phyloP scores from a whole-genome alignment of 2,113 vertebrate species.

The Raphicerus campestris region DNA sequence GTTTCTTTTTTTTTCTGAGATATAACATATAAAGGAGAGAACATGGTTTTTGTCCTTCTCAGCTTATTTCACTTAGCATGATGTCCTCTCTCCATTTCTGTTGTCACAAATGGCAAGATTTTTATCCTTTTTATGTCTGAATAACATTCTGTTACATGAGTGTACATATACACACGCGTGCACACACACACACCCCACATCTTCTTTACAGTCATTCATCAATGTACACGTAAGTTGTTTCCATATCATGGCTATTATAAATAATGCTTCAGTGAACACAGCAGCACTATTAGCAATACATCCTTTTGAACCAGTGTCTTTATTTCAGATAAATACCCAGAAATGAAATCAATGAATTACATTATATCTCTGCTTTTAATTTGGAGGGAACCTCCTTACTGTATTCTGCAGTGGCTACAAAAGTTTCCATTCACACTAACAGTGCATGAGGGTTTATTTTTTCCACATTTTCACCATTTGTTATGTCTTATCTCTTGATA shows the following conservation, averaged over 20 bases:
- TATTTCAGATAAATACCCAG: not conserved
- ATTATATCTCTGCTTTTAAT: not conserved
- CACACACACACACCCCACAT: not conserved
- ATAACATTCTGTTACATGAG: not conserved
- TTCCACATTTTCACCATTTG: too few species aligned
- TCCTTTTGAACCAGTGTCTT: not conserved
- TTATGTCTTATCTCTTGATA: not conserved
- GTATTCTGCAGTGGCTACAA: not conserved
- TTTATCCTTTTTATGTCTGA: not conserved
- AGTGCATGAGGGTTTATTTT: not conserved
- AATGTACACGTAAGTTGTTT: not conserved
- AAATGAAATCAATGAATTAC: not conserved
- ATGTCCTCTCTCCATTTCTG: not conserved
- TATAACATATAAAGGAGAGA: not conserved
- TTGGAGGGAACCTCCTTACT: not conserved
- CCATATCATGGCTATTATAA: not conserved
- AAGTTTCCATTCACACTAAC: not conserved
- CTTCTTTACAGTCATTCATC: not conserved
- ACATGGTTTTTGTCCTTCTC: not conserved
- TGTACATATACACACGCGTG: accelerated
- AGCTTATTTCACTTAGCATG: not conserved
- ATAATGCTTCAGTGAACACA: not conserved
- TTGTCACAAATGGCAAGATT: not conserved
- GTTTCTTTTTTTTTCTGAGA: not conserved
- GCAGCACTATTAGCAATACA: not conserved